Evolutionary conservation across 2,113 vertebrate genomes (phyloP).

Genomic region (Mesembrinibis cayennensis): DNA sequence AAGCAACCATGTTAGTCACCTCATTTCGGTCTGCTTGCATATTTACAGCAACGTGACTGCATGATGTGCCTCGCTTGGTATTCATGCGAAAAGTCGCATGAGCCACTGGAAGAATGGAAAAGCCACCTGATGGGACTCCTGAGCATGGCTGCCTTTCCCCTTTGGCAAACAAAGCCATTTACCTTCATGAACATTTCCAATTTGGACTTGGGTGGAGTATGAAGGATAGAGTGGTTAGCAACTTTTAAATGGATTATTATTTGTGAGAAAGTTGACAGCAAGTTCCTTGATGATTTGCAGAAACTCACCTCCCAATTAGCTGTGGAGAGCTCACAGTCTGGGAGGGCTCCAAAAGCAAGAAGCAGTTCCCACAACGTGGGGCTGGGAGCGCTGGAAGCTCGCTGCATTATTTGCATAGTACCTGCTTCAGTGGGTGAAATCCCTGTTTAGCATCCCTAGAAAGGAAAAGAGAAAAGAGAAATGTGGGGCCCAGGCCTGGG

Average conservation of each 20-base stretch:
- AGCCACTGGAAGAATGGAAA: neutral
- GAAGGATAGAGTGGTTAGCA: neutral
- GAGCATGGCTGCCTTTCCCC: neutral
- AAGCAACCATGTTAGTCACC: conserved; percentile 3
- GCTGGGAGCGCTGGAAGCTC: neutral
- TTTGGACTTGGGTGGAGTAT: neutral
- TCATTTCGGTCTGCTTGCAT: neutral
- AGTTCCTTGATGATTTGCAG: neutral
- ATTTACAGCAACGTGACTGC: neutral
- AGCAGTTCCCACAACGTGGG: neutral
- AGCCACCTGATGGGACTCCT: neutral
- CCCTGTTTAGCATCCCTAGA: neutral
- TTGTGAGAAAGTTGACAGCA: neutral
- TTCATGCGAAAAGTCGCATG: accelerated
- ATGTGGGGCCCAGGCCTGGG: neutral
- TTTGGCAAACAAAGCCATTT: neutral
- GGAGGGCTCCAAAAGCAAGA: neutral
- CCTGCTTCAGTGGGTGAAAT: neutral
- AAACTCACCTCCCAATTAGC: neutral
- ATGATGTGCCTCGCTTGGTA: accelerated
- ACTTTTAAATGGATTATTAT: neutral
- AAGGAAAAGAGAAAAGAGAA: neutral
- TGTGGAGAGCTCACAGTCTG: neutral
- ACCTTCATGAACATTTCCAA: neutral
- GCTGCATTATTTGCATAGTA: neutral